Base-by-base conservation (phyloP, 2,113 vertebrate genomes). In the Chrysochloris asiatica region DNA sequence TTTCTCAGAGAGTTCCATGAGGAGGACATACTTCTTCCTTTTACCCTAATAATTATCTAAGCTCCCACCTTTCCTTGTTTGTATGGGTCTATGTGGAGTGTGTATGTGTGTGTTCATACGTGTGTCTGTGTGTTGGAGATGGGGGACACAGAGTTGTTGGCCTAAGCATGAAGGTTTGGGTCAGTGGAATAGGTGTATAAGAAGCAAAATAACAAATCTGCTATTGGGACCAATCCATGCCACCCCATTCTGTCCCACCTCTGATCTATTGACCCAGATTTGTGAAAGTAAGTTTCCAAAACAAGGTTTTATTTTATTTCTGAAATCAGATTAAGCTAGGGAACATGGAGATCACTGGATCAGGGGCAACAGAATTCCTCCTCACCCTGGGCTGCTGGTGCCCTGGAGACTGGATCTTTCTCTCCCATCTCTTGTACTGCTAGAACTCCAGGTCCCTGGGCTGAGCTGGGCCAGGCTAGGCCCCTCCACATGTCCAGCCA, bases 291-390 rank as follows among this genome's bases (percentile, higher is more conserved):
- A 80, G 73, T 75, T 92, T 86, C 59, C 47, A 83, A 90, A 84
- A 47, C 21, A 83, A 63, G 45, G 52, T 45, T 73, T 41, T 6
- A 2, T 75, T 94, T 95, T 86, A 79, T 91, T 95, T 93, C 76
- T 90, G 43, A 83, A 79, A 88, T 83, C 50, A 54, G 65, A 92
- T 88, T 65, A 88, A 24, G n/a, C 78, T 19, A 69, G 36, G 67
- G 24, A 83, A 65, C 73, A 17, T 59, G 54, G 56, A 86, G 65
- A 81, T 19, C 56, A n/a, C 8, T 17, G 6, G 1, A 30, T 80
- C 52, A 59, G 88, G 16, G 30, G 2, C n/a, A 89, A 76, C 54
- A 76, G 69, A 48, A 12, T 59, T 61, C 77, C n/a, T 50, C 43
- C 8, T 10, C 33, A 45, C 21, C n/a, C 26, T 26, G 56, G 36